phyloP scores from a whole-genome alignment of 2,888 invertebrate genomes.

The Globia sparganii region DNA sequence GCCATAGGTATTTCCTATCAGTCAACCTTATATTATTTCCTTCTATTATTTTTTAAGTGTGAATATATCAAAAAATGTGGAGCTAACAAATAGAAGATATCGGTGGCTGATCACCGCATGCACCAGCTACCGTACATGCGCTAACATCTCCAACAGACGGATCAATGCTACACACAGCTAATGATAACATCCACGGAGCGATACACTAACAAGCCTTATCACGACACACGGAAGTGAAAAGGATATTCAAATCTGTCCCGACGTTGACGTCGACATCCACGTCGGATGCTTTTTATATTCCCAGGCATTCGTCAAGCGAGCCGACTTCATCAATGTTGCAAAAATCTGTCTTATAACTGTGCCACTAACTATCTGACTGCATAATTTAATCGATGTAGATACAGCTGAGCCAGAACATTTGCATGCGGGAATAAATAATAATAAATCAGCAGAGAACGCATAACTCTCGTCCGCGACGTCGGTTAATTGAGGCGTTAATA shows the following conservation, averaged over 20 bases:
- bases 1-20: no score
- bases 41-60: neutral
- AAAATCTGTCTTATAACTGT: conserved; percentile 59
- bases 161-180: neutral
- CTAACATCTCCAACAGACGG: no score
- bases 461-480: conserved; percentile 64
- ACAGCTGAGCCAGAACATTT: conserved; percentile 54
- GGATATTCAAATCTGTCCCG: conserved; percentile 43
- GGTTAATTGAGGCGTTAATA: conserved; percentile 76
- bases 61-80: neutral
- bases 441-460: conserved; percentile 63
- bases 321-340: conserved; percentile 53
- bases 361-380: conserved; percentile 66
- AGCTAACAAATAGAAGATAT: neutral
- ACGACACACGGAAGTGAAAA: conserved; percentile 36
- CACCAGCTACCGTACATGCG: no score
- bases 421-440: conserved; percentile 67
- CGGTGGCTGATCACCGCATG: neutral
- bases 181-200: neutral
- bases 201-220: conserved; percentile 31
- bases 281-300: conserved; percentile 47
- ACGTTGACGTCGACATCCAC: neutral
- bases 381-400: conserved; percentile 57
- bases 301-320: conserved; percentile 32
- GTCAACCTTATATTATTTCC: no score